Base-by-base conservation (phyloP, 2,888 invertebrate species). In the Apeira syringaria region DNA sequence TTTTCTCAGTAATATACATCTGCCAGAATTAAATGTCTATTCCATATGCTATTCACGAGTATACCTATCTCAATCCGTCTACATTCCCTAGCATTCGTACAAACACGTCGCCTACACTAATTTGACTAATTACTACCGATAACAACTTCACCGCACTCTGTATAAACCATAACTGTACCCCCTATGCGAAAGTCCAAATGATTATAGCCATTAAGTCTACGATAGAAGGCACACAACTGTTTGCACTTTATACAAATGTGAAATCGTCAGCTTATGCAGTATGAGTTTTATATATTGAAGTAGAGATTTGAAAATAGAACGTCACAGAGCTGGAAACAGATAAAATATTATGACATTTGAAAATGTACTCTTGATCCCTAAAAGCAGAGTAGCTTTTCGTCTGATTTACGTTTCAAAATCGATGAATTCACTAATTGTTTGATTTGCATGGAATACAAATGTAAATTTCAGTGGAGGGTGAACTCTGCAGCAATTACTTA, bases 61-160 rank as follows among this genome's bases (percentile, higher is more conserved):
- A n/a, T n/a, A n/a, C n/a, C n/a, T 7, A 17, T 7, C 10, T 15
- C 15, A 4, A 7, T 9, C 24, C 22, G 15, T 3, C 15, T 15
- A 15, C 4, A 15, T 15, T 13, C 25, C 25, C 27, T n/a, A 8
- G 25, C 9, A 17, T 11, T 29, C 40, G 10, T 22, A 42, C 47
- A 54, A 61, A 63, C 59, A 66, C 70, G 56, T 58, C 53, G 49
- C 69, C 68, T 66, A 56, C 51, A 63, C 70, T 82, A 80, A 84
- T 82, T 82, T 77, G 68, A 76, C 82, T 83, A 85, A 86, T 84
- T 83, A 79, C 75, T 62, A 50, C 44, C 50, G 60, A 66, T 74
- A 74, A 73, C 74, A 71, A 68, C 61, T 56, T 61, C 59, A 68
- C 74, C 68, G 59, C 67, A 62, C 59, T 59, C 60, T 60, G 54